phyloP scores from a whole-genome alignment of 2,888 invertebrate species.

The Troides oblongomaculatus region DNA sequence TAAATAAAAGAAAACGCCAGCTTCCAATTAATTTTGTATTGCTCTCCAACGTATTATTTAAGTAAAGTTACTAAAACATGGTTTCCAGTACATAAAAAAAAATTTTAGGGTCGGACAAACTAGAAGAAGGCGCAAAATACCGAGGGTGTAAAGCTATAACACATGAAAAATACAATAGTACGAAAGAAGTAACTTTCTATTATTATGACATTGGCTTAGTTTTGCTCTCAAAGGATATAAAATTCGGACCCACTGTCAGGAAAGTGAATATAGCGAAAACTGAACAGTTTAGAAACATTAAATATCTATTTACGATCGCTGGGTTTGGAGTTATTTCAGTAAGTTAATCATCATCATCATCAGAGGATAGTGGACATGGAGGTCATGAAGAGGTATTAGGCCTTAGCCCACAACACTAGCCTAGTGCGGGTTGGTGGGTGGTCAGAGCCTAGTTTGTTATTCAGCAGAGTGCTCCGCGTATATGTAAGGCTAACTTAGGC shows the following conservation, averaged over 20 bases:
- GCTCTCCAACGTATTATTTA: too few species aligned
- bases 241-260: slow-evolving; percentile 22
- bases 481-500: too few species aligned
- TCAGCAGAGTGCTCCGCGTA: too few species aligned
- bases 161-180: slow-evolving; percentile 12
- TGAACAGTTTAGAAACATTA: slow-evolving; percentile 25
- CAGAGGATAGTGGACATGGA: too few species aligned
- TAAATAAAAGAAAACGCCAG: too few species aligned
- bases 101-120: slow-evolving; percentile 17
- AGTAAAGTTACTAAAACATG: too few species aligned
- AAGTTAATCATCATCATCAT: slow-evolving; percentile 1
- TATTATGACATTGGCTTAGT: slow-evolving; percentile 30
- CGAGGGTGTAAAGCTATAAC: slow-evolving; percentile 11
- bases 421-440: too few species aligned
- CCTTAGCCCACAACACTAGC: too few species aligned
- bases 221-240: slow-evolving; percentile 24
- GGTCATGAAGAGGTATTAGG: too few species aligned
- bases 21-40: too few species aligned
- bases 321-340: slow-evolving; percentile 29
- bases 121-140: slow-evolving; percentile 18
- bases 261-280: slow-evolving; percentile 25
- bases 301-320: slow-evolving; percentile 26
- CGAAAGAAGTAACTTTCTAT: slow-evolving; percentile 2
- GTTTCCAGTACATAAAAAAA: too few species aligned
- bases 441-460: too few species aligned